Conservation (phyloP, 2,113 vertebrate genomes). For the Okapia johnstoni region DNA sequence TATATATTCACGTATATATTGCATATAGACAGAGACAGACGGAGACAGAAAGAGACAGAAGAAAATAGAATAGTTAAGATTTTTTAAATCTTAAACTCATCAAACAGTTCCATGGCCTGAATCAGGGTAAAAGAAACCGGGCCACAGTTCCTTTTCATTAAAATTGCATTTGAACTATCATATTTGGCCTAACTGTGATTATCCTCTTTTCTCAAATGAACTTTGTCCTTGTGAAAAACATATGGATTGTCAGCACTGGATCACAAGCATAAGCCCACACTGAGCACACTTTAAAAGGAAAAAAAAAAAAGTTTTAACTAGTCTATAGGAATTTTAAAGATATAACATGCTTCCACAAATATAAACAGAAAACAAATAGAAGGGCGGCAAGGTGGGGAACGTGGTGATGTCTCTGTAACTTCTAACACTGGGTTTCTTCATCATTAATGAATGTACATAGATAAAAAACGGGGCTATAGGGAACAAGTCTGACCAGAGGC, state of each 20-base stretch:
- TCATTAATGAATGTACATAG: not conserved
- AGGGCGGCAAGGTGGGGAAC: not conserved
- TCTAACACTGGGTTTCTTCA: not conserved
- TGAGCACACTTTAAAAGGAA: not conserved
- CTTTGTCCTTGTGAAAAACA: not conserved
- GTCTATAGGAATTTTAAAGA: not conserved
- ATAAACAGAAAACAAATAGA: not conserved
- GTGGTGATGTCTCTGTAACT: not conserved
- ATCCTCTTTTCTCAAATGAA: not conserved
- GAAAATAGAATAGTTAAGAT: not conserved
- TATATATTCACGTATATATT: not conserved
- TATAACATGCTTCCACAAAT: not conserved
- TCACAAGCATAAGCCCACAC: not conserved
- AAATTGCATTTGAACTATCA: constrained; percentile 10
- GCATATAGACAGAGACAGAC: not conserved
- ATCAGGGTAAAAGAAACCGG: not conserved
- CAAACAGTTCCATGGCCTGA: not conserved
- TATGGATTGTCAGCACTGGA: not conserved
- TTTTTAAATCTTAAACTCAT: not conserved
- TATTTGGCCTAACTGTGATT: not conserved
- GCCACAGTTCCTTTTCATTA: not conserved
- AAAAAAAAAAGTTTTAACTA: not conserved
- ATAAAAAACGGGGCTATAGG: not conserved
- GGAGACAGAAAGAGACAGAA: not conserved
- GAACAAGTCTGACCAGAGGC: not conserved